These are phyloP conservation scores for Aldabrachelys gigantea DNA, from an alignment of 2,113 vertebrate species.

Conservation along the genomic window DNA sequence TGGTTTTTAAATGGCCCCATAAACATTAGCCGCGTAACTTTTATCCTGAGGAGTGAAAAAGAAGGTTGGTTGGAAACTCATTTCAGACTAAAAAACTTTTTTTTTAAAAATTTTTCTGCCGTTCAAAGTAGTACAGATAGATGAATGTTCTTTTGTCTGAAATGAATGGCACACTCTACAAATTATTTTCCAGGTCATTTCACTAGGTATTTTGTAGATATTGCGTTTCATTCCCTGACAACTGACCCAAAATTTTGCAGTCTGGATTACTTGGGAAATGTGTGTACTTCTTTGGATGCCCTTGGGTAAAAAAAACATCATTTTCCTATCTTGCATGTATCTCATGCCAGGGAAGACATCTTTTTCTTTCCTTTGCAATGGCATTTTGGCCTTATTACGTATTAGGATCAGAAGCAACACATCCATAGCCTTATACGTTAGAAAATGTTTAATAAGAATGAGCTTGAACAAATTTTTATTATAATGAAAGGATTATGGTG, in stretches of 20 bases:
- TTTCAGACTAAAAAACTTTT: background rate
- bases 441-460: constrained; percentile 66
- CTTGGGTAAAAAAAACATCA: background rate
- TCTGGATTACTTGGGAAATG: constrained; percentile 25
- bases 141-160: background rate
- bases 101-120: background rate
- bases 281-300: background rate
- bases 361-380: constrained; percentile 9
- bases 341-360: background rate
- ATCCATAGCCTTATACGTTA: constrained; percentile 58
- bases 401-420: constrained; percentile 57
- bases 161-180: constrained; percentile 19
- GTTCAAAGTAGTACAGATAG: background rate
- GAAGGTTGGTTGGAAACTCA: constrained; percentile 16
- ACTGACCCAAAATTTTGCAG: constrained; percentile 46
- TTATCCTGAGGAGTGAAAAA: background rate
- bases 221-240: constrained; percentile 50
- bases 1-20: background rate
- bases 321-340: background rate
- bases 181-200: constrained; percentile 56
- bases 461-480: constrained; percentile 74
- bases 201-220: constrained; percentile 45
- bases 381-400: constrained; percentile 51
- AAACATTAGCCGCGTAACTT: background rate
- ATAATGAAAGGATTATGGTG: constrained; percentile 72